Evolutionary conservation across 2,797 vertebrate genomes (phyloP), one percentile per base, ranked within the genome.

Genomic region (Otus scops): DNA sequence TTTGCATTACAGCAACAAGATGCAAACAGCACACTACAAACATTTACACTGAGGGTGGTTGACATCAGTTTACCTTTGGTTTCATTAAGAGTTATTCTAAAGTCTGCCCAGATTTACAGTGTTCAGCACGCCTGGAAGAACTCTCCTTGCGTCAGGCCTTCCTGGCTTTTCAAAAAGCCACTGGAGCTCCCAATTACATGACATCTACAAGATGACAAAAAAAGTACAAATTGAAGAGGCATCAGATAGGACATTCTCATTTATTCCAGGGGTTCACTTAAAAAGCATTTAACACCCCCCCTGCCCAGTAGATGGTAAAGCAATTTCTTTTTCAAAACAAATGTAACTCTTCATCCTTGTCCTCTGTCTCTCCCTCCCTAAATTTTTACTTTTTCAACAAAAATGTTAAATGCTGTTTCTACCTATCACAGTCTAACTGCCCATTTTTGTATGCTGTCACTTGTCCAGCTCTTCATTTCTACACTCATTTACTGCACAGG

Each of bases 141-240:
- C 75, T 64, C 57, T 36, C 48, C 54, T 77, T 60, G 47, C 10
- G 4, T 54, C 30, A 64, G 48, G 20, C 36, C 19, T 59, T 57
- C 14, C 36, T 74, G 47, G 22, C 11, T 78, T 81, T 74, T 70
- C 51, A 50, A 26, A 26, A 71, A 65, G 59, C 13, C 43, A 65
- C 4, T 1, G 6, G 47, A 56, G 26, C 51, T 93, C n/a, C 59
- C 38, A 75, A 21, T 41, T 34, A 41, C 32, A 65, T 0, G 1
- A 57, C 38, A 68, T 16, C 65, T 80, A 47, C 38, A 71, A 41
- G 26, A 68, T 18, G 32, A 17, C 10, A 81, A 64, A 88, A 51
- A 73, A 56, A 32, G 8, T 21, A 47, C 3, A 4, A 74, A 59
- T 32, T 39, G 36, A 50, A 85, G 43, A 63, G 26, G 27, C 65